Evolutionary conservation across 2,797 vertebrate species (phyloP).

Genomic region (Triplophysa yarkandensis): DNA sequence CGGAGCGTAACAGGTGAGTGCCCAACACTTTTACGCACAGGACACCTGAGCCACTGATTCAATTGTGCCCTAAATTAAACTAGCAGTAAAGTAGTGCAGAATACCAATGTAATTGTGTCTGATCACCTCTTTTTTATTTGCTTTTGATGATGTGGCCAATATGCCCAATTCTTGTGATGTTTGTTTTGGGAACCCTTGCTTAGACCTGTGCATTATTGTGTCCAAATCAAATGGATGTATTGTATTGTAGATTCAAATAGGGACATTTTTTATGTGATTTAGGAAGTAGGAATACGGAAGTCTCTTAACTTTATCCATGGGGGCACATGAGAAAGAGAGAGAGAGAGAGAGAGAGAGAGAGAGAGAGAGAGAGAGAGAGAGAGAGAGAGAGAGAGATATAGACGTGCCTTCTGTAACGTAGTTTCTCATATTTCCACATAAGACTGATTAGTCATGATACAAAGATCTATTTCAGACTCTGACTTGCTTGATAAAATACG

Average conservation of each 20-base stretch:
- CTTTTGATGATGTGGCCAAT: background rate
- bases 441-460: conserved; percentile 24
- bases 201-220: too few species aligned
- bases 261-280: too few species aligned
- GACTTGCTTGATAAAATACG: background rate
- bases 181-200: too few species aligned
- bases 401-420: conserved; percentile 37
- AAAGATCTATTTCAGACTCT: conserved; percentile 2
- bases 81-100: background rate
- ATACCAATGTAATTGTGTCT: background rate
- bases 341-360: background rate
- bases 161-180: too few species aligned
- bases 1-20: conserved; percentile 43
- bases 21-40: conserved; percentile 1
- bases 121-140: background rate
- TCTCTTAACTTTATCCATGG: conserved; percentile 29
- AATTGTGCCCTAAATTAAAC: background rate
- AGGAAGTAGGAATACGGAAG: background rate
- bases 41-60: conserved; percentile 7
- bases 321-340: background rate
- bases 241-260: too few species aligned
- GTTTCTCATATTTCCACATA: conserved; percentile 23
- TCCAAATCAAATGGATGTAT: too few species aligned
- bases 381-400: background rate
- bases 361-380: background rate